Conservation (phyloP, 1,140 invertebrate genomes). For the Steinernema khuongi region DNA sequence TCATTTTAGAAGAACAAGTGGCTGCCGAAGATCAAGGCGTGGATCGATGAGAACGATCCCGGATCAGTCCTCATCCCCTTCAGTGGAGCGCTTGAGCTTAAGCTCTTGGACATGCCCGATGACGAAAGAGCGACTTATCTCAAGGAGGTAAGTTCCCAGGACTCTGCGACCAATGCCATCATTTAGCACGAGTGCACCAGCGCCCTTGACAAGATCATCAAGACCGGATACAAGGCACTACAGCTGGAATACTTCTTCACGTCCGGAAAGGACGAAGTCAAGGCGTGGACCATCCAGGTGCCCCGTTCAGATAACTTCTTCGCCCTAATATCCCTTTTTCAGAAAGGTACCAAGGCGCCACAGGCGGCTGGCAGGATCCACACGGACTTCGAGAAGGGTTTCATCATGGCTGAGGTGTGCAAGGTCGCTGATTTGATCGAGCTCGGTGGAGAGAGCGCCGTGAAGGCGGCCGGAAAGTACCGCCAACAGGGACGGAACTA, state of each 20-base stretch:
- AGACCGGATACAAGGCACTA: slow-evolving; percentile 90
- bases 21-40: slow-evolving; percentile 95
- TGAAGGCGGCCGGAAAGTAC: slow-evolving; percentile 79
- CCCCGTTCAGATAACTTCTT: slow-evolving; percentile 33
- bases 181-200: slow-evolving; percentile 61
- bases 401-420: slow-evolving; percentile 99
- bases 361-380: slow-evolving; percentile 96
- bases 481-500: slow-evolving; percentile 94
- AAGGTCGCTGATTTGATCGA: slow-evolving; percentile 94
- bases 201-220: slow-evolving; percentile 90
- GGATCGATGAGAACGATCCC: slow-evolving; percentile 94
- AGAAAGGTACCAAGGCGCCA: slow-evolving; percentile 76
- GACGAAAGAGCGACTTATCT: slow-evolving; percentile 72
- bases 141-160: slow-evolving; percentile 65
- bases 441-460: slow-evolving; percentile 74
- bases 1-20: slow-evolving; percentile 63
- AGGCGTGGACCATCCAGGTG: slow-evolving; percentile 98
- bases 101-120: slow-evolving; percentile 77
- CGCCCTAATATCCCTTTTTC: not conserved
- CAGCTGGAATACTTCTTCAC: slow-evolving; percentile 96
- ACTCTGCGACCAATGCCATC: slow-evolving; percentile 19
- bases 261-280: slow-evolving; percentile 88
- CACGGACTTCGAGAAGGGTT: slow-evolving; percentile 98
- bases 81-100: slow-evolving; percentile 82
- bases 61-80: slow-evolving; percentile 71